Base-by-base conservation (phyloP, 2,797 vertebrate species). In the Furcifer pardalis region DNA sequence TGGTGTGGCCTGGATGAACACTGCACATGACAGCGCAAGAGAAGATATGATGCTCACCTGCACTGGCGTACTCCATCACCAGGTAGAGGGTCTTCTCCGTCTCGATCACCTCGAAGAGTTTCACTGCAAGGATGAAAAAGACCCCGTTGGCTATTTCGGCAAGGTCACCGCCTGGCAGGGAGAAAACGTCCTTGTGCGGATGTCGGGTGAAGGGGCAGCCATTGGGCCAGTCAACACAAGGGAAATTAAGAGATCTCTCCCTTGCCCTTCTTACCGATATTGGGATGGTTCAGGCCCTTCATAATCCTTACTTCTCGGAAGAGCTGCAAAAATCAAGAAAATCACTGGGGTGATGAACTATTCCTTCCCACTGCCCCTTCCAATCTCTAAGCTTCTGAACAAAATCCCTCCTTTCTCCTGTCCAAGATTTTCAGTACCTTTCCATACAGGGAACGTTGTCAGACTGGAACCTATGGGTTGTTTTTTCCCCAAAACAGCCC, bases 301-400 rank as follows among this genome's bases (percentile, higher is more conserved):
- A 98, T 98, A 92, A 98, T 98, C 86, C 98, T 97, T 90, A 98
- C 97, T 96, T 98, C 98, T 90, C 98, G 96, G 94, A 97, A 98
- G 78, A 98, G 96, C 98, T 98, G 94, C 5, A 63, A 9, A 52
- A 72, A 86, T 80, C 37, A 69, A 72, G 81, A 62, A 62, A 69
- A 80, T 69, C 65, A 5, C 80, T 30, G 66, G 27, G 9, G 1
- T 4, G 7, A 3, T 3, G 25, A 7, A 5, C 1, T 1, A 1
- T 13, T 40, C 40, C 21, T n/a, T 23, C 23, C 23, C 4, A 1
- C 59, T n/a, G n/a, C 15, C 10, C 10, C 17, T n/a, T 6, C 27
- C 49, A 10, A n/a, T 15, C 13, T n/a, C 23, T 59, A 21, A 2
- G 2, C 25, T 62, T 13, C 52, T 56, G 52, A 56, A 56, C 5